Percentiles rank a stretch among this genome's conserved stretches.
These are phyloP conservation scores for Acutogordius australiensis DNA, from an alignment of 2,888 invertebrate species.

Conservation along the genomic window DNA sequence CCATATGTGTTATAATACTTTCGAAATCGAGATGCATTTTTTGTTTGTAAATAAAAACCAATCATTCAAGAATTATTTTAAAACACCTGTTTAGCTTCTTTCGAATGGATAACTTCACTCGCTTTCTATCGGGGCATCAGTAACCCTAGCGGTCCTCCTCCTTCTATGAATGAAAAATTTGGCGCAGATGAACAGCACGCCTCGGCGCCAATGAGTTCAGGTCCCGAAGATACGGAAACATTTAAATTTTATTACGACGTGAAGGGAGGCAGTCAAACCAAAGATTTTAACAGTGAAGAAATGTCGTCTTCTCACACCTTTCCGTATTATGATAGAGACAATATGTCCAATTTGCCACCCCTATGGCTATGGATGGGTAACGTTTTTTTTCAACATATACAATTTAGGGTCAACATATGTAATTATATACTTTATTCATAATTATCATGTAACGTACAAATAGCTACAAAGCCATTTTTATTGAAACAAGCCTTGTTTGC, in stretches of 20 bases:
- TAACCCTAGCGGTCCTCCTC: not conserved
- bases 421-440: too few species aligned
- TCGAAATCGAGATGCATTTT: too few species aligned
- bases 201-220: not conserved
- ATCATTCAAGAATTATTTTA: too few species aligned
- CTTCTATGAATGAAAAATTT: not conserved
- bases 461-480: too few species aligned
- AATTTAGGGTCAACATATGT: too few species aligned
- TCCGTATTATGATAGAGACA: too few species aligned
- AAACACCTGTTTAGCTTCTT: too few species aligned
- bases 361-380: not conserved
- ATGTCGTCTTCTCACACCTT: not conserved
- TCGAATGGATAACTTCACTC: not conserved
- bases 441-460: too few species aligned
- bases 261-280: not conserved
- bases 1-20: too few species aligned
- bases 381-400: not conserved
- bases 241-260: not conserved
- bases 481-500: too few species aligned
- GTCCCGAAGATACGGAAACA: not conserved
- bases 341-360: not conserved
- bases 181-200: not conserved
- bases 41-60: too few species aligned
- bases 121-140: not conserved
- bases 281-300: not conserved